phyloP scores from a whole-genome alignment of 2,888 invertebrate species.

The Anoncus sp. region DNA sequence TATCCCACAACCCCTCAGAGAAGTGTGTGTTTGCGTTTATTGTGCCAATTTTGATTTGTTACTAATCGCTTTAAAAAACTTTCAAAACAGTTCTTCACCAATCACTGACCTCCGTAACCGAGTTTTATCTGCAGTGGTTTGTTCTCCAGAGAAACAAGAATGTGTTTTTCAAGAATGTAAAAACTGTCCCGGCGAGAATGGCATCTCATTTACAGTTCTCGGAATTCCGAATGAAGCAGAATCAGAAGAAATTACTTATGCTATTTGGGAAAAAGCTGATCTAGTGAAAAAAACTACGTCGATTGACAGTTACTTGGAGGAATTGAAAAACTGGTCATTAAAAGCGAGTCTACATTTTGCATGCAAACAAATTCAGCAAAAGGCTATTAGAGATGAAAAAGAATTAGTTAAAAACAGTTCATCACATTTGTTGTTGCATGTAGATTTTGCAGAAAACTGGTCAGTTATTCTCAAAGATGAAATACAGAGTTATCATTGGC shows the following conservation, averaged over 20 bases:
- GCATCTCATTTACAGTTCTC: constrained; percentile 12
- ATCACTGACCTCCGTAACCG: constrained; percentile 1
- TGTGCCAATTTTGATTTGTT: constrained; percentile 51
- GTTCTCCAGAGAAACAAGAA: constrained; percentile 23
- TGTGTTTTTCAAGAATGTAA: constrained; percentile 33
- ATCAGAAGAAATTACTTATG: constrained; percentile 40
- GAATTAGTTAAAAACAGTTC: constrained; percentile 1
- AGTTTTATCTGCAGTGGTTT: constrained; percentile 19
- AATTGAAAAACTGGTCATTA: constrained; percentile 11
- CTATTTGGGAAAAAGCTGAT: constrained; percentile 35
- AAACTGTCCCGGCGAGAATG: constrained; percentile 19
- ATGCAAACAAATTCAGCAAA: constrained; percentile 7
- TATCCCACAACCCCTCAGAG: constrained; percentile 26
- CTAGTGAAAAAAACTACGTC: constrained; percentile 38
- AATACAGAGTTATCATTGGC: constrained; percentile 7
- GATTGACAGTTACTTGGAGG: constrained; percentile 29
- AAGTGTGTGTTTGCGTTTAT: constrained; percentile 45
- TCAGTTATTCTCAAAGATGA: constrained; percentile 9
- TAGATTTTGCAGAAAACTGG: constrained; percentile 1
- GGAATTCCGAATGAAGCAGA: constrained; percentile 7
- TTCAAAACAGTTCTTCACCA: constrained; percentile 10
- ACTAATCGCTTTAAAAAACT: constrained; percentile 39
- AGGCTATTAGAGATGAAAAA: constrained; percentile 2
- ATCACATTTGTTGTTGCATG: background rate
- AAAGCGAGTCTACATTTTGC: constrained; percentile 2